A percentile compares a stretch with the other conserved stretches of the same genome.
Evolutionary conservation across 2,113 vertebrate species (phyloP).

Genomic region (Peucedramus taeniatus): DNA sequence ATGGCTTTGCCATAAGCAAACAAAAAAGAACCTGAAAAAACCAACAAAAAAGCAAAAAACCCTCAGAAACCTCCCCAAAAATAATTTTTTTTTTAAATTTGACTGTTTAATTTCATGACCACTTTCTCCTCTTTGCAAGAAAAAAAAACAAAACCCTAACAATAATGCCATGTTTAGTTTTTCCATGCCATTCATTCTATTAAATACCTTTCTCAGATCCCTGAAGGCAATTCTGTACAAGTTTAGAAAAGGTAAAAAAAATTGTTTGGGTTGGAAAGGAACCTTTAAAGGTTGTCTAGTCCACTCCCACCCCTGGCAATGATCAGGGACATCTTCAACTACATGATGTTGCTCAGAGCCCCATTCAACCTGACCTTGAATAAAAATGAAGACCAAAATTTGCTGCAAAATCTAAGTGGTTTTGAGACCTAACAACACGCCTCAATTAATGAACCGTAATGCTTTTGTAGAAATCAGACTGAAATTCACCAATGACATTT

Average conservation of each 20-base stretch:
- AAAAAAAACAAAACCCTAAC: rapidly evolving
- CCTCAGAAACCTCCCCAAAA: rapidly evolving
- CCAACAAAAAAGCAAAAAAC: rapidly evolving
- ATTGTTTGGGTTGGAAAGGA: neutral
- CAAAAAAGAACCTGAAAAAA: rapidly evolving
- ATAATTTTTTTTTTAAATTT: no score
- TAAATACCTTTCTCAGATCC: neutral
- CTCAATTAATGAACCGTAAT: neutral
- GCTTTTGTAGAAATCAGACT: neutral
- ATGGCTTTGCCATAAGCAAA: neutral
- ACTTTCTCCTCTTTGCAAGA: neutral
- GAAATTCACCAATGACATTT: neutral
- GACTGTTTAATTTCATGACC: neutral
- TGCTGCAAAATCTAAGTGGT: neutral
- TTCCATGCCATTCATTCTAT: neutral
- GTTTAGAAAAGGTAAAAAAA: neutral
- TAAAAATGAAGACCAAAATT: neutral
- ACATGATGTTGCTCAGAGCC: neutral
- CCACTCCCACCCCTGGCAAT: neutral
- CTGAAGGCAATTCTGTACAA: neutral
- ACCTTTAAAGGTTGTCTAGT: neutral
- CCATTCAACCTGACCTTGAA: neutral
- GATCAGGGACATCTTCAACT: neutral
- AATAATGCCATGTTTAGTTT: neutral
- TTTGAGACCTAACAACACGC: neutral